Evolutionary conservation across 1,140 invertebrate genomes (phyloP), one percentile per base, ranked within the genome.

Genomic region (Drosophila kohkoa): DNA sequence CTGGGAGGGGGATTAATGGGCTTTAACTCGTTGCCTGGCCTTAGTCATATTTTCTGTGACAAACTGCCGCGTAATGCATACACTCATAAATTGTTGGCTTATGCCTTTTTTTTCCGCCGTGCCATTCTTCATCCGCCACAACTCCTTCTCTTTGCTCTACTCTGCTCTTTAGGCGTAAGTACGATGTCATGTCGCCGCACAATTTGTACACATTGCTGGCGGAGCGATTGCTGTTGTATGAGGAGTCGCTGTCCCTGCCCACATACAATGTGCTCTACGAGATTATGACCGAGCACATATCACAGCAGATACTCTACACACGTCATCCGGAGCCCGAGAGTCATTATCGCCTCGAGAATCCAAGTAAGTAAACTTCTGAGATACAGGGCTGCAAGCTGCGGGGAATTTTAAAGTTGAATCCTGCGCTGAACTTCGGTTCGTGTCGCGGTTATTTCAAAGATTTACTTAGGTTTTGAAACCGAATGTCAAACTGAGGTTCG

Each of bases 231-330:
- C 94, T 99, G 69, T 93, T 98, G 5, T 97, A 99, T 91, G 96
- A 98, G 89, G 97, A 97, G 92, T 96, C 96, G 13, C 94, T 99
- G 15, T 96, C 97, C 15, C 93, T 99, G 92, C 96, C 98, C 43
- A 99, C 97, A 7, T 99, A 99, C 94, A 99, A 99, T 94, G 98
- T 98, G 69, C 95, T 99, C n/a, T 99, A 99, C 93, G 99, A 99
- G 95, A 97, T 99, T 90, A 95, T 99, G 94, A 99, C 98, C 0
- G 99, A 99, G 93, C 97, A 98, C 90, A 98, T 99, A 73, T 97
- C 96, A 63, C 97, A 98, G 92, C 97, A 99, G 93, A 98, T 99
- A 81, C 93, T 98, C 16, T 97, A 98, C 91, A 96, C 97, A 7
- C 96, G 96, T 91, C 98, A 99, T 93, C 95, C 97, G 0, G 98